Base-by-base conservation (phyloP, 35 echinoderm and acorn worm species). In the Eucidaris tribuloides region DNA sequence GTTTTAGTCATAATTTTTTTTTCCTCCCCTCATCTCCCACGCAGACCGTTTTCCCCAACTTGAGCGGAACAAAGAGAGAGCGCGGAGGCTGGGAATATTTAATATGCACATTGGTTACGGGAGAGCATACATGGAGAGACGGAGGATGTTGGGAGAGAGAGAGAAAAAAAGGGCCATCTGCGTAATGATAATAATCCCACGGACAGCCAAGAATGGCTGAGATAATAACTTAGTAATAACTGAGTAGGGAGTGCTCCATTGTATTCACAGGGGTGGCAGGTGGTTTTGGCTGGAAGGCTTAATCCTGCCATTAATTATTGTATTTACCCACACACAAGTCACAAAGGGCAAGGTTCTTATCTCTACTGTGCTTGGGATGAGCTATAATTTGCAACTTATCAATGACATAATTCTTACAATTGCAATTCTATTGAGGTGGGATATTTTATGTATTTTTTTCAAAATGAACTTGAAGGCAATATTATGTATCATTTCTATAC, bases 171-270 rank as follows among this genome's bases (percentile, higher is more conserved):
- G 68, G 35, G 22, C 41, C 63, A 84, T 84, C 82, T 84, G 45
- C 82, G 56, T 82, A 82, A 84, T 84, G 71, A 84, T 52, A 84
- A 71, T 65, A 71, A 84, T 45, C 56, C 82, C 82, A 84, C 34
- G 65, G 82, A 68, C 82, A 84, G 44, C 68, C 37, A 84, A 84
- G 82, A 71, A 84, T 84, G 28, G 82, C 82, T 71, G 62, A 84
- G 82, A 84, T 84, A 84, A 84, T 84, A 84, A 84, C 22, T 65
- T 84, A 65, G 82, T 37, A 84, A 84, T 84, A 84, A 84, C 82
- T 84, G 82, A 71, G 62, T 66, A 19, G 37, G 82, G 82, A 84
- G 60, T 84, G 61, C 56, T 48, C 60, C 82, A 84, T 66, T 84
- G 82, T 44, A 43, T 74, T 33, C 29, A 36, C 11, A 45, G 82